Conservation (phyloP, 2,888 invertebrate species). For the Calameuta pallipes region DNA sequence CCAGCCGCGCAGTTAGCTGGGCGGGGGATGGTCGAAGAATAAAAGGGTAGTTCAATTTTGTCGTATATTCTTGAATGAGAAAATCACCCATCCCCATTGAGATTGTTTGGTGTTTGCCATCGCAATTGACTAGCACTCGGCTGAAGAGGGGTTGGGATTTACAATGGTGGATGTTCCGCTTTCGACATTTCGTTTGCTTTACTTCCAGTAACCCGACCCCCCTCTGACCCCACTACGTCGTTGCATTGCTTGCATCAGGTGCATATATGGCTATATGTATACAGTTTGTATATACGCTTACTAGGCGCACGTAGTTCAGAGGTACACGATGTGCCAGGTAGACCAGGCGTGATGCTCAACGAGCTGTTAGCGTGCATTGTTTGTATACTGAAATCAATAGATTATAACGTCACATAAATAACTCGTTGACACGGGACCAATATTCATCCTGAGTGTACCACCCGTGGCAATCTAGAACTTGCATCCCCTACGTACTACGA, state of each 20-base stretch:
- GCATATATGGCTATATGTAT: not conserved
- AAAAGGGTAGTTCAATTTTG: not conserved
- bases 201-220: not conserved
- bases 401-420: constrained; percentile 43
- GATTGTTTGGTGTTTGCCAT: constrained; percentile 31
- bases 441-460: constrained; percentile 26
- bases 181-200: not conserved
- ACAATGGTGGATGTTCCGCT: not conserved
- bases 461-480: not conserved
- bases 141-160: not conserved
- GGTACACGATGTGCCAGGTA: not conserved
- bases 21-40: not conserved
- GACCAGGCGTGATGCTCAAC: not conserved
- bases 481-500: not conserved
- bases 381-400: constrained; percentile 35
- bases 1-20: not conserved
- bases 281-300: not conserved
- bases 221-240: not conserved
- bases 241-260: not conserved
- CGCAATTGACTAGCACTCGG: constrained; percentile 24
- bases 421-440: constrained; percentile 43
- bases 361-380: not conserved
- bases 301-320: not conserved
- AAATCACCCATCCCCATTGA: constrained; percentile 5
- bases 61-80: not conserved